A percentile compares a stretch with the other conserved stretches of the same genome.
These are phyloP conservation scores for Thunnus thynnus DNA, from an alignment of 2,113 vertebrate genomes.

Conservation along the genomic window DNA sequence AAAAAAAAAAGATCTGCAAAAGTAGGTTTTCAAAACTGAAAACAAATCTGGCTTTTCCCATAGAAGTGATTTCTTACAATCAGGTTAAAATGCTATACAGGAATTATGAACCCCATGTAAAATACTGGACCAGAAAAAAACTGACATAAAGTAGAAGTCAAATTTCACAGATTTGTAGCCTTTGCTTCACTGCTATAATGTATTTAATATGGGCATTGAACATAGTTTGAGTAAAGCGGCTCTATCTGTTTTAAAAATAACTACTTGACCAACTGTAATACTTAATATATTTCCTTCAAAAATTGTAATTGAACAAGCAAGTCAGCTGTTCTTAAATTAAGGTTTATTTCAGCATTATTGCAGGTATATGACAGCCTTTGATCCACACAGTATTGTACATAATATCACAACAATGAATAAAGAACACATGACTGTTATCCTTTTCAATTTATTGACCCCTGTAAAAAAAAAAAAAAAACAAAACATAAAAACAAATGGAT, in stretches of 20 bases:
- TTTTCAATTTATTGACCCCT: slow-evolving; percentile 51
- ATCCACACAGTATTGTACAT: slow-evolving; percentile 58
- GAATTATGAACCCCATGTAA: not conserved
- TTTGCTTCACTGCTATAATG: not conserved
- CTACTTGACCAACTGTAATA: slow-evolving; percentile 4
- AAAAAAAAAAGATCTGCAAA: not conserved
- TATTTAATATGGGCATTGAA: slow-evolving; percentile 27
- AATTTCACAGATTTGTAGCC: not conserved
- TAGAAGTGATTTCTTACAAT: not conserved
- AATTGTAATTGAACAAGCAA: slow-evolving; percentile 10
- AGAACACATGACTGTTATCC: slow-evolving; percentile 40
- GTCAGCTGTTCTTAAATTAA: slow-evolving; percentile 24
- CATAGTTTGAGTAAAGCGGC: slow-evolving; percentile 5
- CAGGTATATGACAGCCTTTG: slow-evolving; percentile 34
- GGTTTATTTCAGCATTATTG: slow-evolving; percentile 49
- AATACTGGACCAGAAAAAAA: slow-evolving; percentile 20
- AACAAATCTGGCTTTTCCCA: not conserved
- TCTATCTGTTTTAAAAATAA: not conserved
- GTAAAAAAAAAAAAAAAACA: slow-evolving; percentile 56
- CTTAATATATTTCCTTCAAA: slow-evolving; percentile 31
- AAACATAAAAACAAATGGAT: slow-evolving; percentile 27
- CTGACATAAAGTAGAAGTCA: not conserved
- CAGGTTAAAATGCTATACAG: not conserved
- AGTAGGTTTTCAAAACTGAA: not conserved
- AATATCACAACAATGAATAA: slow-evolving; percentile 59